A percentile compares a stretch with the other conserved stretches of the same genome.
phyloP scores from a whole-genome alignment of 2,888 invertebrate genomes.

The Podabrus alpinus region DNA sequence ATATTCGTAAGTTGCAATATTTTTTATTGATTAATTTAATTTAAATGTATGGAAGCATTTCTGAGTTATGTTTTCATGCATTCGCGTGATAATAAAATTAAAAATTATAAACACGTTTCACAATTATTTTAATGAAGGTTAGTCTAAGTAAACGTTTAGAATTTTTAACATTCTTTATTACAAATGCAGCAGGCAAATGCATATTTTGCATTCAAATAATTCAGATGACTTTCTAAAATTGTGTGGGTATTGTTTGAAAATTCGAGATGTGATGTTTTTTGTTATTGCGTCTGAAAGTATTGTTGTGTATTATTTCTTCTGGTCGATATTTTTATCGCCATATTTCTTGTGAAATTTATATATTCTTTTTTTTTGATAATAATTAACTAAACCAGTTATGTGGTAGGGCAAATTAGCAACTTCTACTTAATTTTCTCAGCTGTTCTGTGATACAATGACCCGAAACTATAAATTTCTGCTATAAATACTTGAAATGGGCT shows the following conservation, averaged over 20 bases:
- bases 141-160: neutral
- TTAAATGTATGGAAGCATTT: neutral
- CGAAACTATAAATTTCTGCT: too few relatives aligned
- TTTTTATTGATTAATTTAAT: neutral
- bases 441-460: too few relatives aligned
- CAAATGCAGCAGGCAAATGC: neutral
- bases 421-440: too few relatives aligned
- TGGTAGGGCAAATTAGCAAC: too few relatives aligned
- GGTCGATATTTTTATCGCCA: too few relatives aligned
- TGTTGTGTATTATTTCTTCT: too few relatives aligned
- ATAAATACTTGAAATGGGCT: too few relatives aligned
- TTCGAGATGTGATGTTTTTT: neutral
- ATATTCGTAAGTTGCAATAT: constrained; percentile 69
- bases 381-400: too few relatives aligned
- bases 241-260: neutral
- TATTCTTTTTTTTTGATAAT: too few relatives aligned
- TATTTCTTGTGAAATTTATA: too few relatives aligned
- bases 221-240: neutral
- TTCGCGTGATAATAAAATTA: constrained; percentile 16
- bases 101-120: neutral
- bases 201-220: neutral
- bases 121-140: neutral
- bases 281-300: too few relatives aligned
- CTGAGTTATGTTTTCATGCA: neutral
- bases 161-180: neutral